These are phyloP conservation scores for Tenthredo mesomela DNA, from an alignment of 2,888 invertebrate genomes.

Conservation along the genomic window DNA sequence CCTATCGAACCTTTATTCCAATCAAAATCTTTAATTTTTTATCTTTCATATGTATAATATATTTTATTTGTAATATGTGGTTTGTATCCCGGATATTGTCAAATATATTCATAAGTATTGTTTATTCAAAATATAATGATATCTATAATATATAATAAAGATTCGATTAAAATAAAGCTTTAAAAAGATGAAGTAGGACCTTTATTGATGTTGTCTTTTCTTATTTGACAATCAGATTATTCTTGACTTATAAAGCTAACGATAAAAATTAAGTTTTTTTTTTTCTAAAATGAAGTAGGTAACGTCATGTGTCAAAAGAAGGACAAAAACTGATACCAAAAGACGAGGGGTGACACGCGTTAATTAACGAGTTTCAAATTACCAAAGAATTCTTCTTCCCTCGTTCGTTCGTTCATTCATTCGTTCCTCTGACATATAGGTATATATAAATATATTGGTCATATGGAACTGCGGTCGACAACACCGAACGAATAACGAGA, in stretches of 20 bases:
- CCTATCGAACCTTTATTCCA: background rate
- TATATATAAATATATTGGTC: background rate
- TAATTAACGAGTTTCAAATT: conserved; percentile 17
- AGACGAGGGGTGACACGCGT: conserved; percentile 23
- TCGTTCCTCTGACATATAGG: background rate
- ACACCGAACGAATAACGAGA: conserved; percentile 9
- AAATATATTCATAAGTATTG: too few relatives aligned
- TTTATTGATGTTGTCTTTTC: background rate
- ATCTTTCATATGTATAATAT: too few relatives aligned
- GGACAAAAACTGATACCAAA: background rate
- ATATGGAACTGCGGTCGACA: background rate
- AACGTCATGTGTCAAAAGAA: background rate
- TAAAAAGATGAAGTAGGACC: background rate
- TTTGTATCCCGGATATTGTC: too few relatives aligned
- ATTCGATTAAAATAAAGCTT: too few relatives aligned
- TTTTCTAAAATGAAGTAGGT: background rate
- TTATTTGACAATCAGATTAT: background rate
- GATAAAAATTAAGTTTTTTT: conserved; percentile 1
- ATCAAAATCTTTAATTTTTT: background rate
- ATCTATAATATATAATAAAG: too few relatives aligned
- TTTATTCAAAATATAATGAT: too few relatives aligned
- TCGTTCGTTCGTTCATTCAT: background rate
- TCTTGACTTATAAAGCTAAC: background rate
- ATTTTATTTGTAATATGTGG: background rate
- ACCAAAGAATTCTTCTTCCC: background rate